These are phyloP conservation scores for Psix sp. DNA, from an alignment of 1,140 invertebrate species.

Conservation along the genomic window DNA sequence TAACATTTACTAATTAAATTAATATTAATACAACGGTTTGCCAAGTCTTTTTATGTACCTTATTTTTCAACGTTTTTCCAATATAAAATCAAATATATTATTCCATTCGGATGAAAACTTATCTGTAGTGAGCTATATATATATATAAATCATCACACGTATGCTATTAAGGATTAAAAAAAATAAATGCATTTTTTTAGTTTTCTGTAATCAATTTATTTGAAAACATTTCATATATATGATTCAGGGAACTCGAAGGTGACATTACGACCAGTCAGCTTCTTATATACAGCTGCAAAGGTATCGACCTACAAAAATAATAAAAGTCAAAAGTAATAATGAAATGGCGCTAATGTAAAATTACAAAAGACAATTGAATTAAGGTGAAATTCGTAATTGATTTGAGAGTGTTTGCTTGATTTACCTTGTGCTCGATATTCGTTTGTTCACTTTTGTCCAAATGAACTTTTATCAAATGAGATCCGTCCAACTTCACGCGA, in stretches of 20 bases:
- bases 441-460: slow-evolving; percentile 99
- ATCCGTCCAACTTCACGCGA: slow-evolving; percentile 96
- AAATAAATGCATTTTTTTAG: not conserved
- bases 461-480: slow-evolving; percentile 98
- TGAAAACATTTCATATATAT: not conserved
- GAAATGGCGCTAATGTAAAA: not conserved
- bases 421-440: slow-evolving; percentile 99
- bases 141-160: no score
- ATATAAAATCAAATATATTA: no score
- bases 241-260: slow-evolving; percentile 99
- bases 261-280: slow-evolving; percentile 98
- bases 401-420: not conserved
- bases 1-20: no score
- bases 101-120: no score
- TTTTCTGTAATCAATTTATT: slow-evolving; percentile 2
- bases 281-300: slow-evolving; percentile 98
- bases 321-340: slow-evolving; percentile 1
- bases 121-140: no score
- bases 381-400: slow-evolving; percentile 25
- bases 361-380: not conserved
- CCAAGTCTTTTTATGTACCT: no score
- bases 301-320: slow-evolving; percentile 91
- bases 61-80: no score
- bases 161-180: no score
- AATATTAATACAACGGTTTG: no score